phyloP scores from a whole-genome alignment of 2,888 invertebrate species.

The Xestobium rufovillosum region DNA sequence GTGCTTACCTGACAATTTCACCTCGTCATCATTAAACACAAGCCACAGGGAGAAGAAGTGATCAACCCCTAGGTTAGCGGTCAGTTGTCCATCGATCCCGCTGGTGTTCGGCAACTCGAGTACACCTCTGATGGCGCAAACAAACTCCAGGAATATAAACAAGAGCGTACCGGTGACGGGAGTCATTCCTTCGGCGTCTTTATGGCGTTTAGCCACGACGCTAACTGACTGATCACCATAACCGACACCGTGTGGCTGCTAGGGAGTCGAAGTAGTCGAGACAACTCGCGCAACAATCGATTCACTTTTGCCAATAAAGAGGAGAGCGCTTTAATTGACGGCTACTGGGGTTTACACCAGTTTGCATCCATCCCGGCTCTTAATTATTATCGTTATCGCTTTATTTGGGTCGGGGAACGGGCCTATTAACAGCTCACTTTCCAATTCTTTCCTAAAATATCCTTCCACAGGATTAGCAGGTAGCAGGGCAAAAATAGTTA shows the following conservation, averaged over 20 bases:
- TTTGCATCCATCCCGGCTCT: no score
- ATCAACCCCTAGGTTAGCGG: constrained; percentile 45
- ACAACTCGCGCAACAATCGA: constrained; percentile 27
- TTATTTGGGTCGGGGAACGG: no score
- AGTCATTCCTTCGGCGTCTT: constrained; percentile 17
- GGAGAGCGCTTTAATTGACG: no score
- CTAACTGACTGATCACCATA: constrained; percentile 22
- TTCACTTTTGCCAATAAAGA: constrained; percentile 24
- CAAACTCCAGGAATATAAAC: constrained; percentile 5
- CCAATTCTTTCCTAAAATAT: no score
- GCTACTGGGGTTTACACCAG: no score
- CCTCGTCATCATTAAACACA: constrained; percentile 45
- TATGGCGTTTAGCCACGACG: no score
- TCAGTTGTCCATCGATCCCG: constrained; percentile 45
- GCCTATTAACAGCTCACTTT: no score
- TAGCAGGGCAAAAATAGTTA: no score
- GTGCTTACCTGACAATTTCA: constrained; percentile 44
- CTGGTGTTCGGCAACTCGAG: constrained; percentile 44
- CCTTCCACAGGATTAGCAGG: no score
- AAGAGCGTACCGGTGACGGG: constrained; percentile 10
- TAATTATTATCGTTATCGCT: no score
- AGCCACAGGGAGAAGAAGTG: constrained; percentile 48
- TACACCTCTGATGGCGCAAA: constrained; percentile 20
- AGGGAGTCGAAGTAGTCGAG: constrained; percentile 24
- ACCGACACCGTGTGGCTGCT: constrained; percentile 20